These are phyloP conservation scores for Lepidothrix coronata DNA, from an alignment of 2,113 vertebrate genomes.

Conservation along the genomic window DNA sequence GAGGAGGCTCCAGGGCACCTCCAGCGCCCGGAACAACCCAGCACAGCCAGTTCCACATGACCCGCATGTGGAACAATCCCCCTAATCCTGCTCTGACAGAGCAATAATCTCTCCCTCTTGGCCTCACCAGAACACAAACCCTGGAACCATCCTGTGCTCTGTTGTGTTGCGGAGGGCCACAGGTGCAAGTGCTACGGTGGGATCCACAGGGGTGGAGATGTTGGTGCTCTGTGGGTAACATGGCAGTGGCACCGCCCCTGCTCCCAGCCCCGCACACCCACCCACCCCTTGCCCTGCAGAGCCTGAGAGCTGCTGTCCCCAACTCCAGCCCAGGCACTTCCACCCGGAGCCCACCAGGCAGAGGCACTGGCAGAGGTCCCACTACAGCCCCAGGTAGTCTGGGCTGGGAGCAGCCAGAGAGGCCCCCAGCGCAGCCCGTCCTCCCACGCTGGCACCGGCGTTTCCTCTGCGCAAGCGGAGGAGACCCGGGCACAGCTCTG, in stretches of 20 bases:
- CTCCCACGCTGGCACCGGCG: neutral
- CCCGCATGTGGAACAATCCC: neutral
- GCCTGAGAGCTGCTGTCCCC: neutral
- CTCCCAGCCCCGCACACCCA: conserved; percentile 36
- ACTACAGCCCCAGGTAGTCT: neutral
- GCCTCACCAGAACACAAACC: neutral
- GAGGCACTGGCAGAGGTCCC: neutral
- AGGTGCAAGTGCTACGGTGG: conserved; percentile 81
- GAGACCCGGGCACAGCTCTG: neutral
- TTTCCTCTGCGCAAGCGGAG: neutral
- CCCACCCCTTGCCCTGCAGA: neutral
- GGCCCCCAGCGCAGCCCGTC: neutral
- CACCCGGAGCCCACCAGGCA: accelerated
- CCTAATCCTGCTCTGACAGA: conserved; percentile 4
- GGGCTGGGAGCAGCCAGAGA: neutral
- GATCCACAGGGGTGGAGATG: conserved; percentile 78
- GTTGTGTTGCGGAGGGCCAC: accelerated
- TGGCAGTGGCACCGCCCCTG: neutral
- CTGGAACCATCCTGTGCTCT: accelerated
- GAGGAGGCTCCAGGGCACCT: neutral
- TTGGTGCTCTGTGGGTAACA: conserved; percentile 79
- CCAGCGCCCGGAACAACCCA: accelerated
- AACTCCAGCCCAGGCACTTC: neutral
- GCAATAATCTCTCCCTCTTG: neutral
- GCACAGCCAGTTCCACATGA: neutral